Conservation (phyloP, 2,797 vertebrate genomes). For the Sebastes matsubarae region DNA sequence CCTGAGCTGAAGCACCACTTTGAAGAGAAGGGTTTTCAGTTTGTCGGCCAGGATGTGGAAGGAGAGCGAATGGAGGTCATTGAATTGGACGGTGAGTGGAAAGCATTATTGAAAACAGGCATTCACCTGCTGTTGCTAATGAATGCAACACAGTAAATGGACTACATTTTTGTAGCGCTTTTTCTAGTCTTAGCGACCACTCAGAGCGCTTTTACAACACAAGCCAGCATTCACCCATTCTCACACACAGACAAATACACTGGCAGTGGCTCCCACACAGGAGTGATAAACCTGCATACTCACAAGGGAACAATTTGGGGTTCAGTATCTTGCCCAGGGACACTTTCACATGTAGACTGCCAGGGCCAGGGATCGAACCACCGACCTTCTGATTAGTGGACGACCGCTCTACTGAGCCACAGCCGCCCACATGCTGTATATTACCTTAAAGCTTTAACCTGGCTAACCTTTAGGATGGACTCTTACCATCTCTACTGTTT, state of each 20-base stretch:
- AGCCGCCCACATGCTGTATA: not conserved
- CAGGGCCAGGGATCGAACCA: no score
- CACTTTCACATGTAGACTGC: not conserved
- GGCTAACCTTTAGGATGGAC: not conserved
- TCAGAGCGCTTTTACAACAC: not conserved
- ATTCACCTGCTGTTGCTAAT: not conserved
- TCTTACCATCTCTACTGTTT: not conserved
- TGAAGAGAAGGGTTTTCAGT: constrained; percentile 89
- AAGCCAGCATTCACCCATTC: not conserved
- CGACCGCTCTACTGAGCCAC: not conserved
- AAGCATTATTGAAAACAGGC: not conserved
- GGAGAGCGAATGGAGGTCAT: constrained; percentile 95
- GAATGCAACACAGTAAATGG: not conserved
- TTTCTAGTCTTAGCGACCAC: not conserved
- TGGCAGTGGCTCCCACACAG: not conserved
- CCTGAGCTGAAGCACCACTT: constrained; percentile 90
- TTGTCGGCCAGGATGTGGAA: constrained; percentile 93
- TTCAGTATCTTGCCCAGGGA: not conserved
- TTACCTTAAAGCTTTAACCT: not conserved
- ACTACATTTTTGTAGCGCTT: not conserved
- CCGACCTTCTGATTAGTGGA: no score
- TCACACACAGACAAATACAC: not conserved
- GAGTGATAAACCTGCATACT: not conserved
- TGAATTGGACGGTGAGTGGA: constrained; percentile 89
- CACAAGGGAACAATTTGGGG: not conserved